Evolutionary conservation across 1,140 invertebrate genomes (phyloP).

Genomic region (Oreohelix idahoensis): DNA sequence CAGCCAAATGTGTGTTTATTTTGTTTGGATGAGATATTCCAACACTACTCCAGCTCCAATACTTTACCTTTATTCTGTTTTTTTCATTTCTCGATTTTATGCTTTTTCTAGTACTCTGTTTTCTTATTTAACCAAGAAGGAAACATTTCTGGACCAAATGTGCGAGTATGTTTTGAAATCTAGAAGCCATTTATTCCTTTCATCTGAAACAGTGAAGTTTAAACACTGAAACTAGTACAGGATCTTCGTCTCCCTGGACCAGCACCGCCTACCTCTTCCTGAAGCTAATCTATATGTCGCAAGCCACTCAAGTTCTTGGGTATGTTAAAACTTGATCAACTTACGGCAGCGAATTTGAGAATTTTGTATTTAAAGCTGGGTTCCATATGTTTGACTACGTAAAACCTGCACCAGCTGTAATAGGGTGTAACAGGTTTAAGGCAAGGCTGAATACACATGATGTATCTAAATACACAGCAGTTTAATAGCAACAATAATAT

Average conservation of each 20-base stretch:
- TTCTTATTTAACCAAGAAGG: background rate
- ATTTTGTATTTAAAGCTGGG: background rate
- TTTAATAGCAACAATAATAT: slow-evolving; percentile 1
- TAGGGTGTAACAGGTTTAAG: background rate
- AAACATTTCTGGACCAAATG: background rate
- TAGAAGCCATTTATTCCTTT: slow-evolving; percentile 1
- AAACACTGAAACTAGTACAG: background rate
- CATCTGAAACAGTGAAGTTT: background rate
- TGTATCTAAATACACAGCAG: background rate
- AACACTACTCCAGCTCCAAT: slow-evolving; percentile 6
- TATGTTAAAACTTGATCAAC: background rate
- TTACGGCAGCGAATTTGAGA: background rate
- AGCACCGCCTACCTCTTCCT: background rate
- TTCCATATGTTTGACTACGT: background rate
- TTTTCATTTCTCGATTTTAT: background rate
- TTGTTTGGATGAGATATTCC: slow-evolving; percentile 25
- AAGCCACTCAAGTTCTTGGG: background rate
- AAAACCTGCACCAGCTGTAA: background rate
- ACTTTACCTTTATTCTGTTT: background rate
- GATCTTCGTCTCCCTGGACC: background rate
- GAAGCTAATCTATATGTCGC: background rate
- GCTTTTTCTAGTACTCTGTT: background rate
- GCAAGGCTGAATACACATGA: background rate
- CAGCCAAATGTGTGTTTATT: slow-evolving; percentile 30
- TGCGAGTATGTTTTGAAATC: slow-evolving; percentile 7